A percentile compares a stretch with the other conserved stretches of the same genome.
Conservation (phyloP, 2,113 vertebrate species). For the Silurus meridionalis region DNA sequence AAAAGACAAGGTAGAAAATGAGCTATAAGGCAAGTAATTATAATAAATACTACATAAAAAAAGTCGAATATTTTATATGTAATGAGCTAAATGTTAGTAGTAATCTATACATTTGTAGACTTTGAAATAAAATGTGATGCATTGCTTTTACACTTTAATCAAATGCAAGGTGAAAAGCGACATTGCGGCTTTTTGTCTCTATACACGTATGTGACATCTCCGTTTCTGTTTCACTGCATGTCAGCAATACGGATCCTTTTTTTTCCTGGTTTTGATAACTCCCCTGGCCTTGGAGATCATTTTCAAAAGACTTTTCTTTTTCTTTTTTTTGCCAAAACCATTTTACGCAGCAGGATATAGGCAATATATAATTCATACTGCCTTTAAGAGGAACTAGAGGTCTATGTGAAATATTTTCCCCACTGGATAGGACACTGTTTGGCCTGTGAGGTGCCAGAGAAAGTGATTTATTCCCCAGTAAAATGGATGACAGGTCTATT, state of each 20-base stretch:
- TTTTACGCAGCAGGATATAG: constrained; percentile 31
- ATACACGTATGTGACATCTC: no score
- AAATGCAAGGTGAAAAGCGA: neutral
- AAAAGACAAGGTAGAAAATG: no score
- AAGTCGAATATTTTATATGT: neutral
- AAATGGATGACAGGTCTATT: constrained; percentile 25
- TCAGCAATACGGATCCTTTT: constrained; percentile 1
- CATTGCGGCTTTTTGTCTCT: neutral
- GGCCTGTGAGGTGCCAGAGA: neutral
- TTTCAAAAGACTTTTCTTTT: constrained; percentile 9
- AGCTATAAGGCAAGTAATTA: no score
- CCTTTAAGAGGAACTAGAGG: neutral
- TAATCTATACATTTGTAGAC: neutral
- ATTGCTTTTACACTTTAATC: neutral
- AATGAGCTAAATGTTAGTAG: neutral
- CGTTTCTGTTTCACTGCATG: neutral
- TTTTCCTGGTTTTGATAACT: constrained; percentile 4
- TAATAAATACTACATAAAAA: no score
- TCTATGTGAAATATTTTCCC: constrained; percentile 17
- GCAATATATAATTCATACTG: constrained; percentile 22
- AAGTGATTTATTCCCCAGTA: constrained; percentile 33
- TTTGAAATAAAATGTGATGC: neutral
- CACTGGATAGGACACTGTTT: constrained; percentile 8
- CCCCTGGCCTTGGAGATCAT: constrained; percentile 8
- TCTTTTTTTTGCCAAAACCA: constrained; percentile 17